Evolutionary conservation across 2,888 invertebrate genomes (phyloP), one percentile per base, ranked within the genome.

Genomic region (Epistrophe grossulariae): DNA sequence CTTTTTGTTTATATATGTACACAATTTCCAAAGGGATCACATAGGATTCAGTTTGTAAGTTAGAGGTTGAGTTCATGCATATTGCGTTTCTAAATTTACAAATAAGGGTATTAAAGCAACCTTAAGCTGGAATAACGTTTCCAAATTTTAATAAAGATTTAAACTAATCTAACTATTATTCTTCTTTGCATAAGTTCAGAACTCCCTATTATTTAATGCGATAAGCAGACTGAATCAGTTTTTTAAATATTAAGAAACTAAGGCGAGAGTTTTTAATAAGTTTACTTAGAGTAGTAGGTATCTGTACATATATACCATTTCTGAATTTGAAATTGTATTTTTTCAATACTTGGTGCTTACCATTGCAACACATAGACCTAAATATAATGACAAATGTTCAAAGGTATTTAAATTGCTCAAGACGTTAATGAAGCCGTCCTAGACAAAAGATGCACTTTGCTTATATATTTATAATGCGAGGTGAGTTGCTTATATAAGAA

Each of bases 371-470:
- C 17, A 40, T 11, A 38, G 8, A 35, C 35, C 35, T 35, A 48
- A 48, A 40, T 55, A 17, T 55, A 43, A 68, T 50, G 35, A 45
- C 35, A 70, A 70, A 40, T 55, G 24, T 55, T 55, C 38, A 70
- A 70, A 70, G 24, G 55, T n/a, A 28, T 70, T 70, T 70, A 38
- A 70, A 55, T 70, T 70, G 62, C 60, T 70, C 45, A 84, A 84
- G 74, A 79, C 70, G 48, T 64, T 79, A 76, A 84, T 84, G 76
- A 80, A 84, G 71, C 57, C 70, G 66, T 48, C 50, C 43, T 43
- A 72, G 31, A 84, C 84, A 84, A 80, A 80, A 80, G 76, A 80
- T 84, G 64, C 80, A 76, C 68, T 79, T 79, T 71, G 31, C 70
- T 76, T 72, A 31, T 76, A 66, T 81, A 78, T 19, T n/a, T 70